Evolutionary conservation across 2,113 vertebrate genomes (phyloP).

Genomic region (Charadrius vociferus): DNA sequence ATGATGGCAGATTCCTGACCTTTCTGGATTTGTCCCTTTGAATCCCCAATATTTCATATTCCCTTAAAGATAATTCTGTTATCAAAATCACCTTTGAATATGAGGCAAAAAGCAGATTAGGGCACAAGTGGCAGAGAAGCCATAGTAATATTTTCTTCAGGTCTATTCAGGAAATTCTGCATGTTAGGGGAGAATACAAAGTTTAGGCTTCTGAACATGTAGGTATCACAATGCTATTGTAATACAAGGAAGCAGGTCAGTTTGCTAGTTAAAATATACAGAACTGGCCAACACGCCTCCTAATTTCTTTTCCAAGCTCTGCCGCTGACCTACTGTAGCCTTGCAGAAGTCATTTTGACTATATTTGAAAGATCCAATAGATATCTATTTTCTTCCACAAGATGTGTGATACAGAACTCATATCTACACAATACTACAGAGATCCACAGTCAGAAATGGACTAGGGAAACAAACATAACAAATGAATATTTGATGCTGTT

Average conservation of each 20-base stretch:
- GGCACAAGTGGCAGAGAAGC: neutral
- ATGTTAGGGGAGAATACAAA: neutral
- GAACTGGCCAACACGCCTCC: neutral
- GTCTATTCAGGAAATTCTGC: neutral
- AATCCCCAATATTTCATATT: neutral
- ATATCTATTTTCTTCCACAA: neutral
- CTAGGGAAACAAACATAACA: neutral
- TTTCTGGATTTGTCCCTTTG: neutral
- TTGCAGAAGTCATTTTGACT: neutral
- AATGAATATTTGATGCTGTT: neutral
- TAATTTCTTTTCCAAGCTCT: neutral
- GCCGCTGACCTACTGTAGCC: neutral
- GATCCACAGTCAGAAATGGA: neutral
- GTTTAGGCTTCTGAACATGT: neutral
- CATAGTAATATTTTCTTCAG: neutral
- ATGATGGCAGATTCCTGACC: neutral
- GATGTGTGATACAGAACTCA: neutral
- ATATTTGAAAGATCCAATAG: neutral
- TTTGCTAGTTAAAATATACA: neutral
- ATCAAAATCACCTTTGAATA: neutral
- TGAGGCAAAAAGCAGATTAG: neutral
- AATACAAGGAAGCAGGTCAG: neutral
- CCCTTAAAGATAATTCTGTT: neutral
- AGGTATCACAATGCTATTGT: neutral
- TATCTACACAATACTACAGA: neutral